Evolutionary conservation across 92 coral and sea anemone species (phyloP), one percentile per base, ranked within the genome.

Genomic region (Epizoanthus stellaris): DNA sequence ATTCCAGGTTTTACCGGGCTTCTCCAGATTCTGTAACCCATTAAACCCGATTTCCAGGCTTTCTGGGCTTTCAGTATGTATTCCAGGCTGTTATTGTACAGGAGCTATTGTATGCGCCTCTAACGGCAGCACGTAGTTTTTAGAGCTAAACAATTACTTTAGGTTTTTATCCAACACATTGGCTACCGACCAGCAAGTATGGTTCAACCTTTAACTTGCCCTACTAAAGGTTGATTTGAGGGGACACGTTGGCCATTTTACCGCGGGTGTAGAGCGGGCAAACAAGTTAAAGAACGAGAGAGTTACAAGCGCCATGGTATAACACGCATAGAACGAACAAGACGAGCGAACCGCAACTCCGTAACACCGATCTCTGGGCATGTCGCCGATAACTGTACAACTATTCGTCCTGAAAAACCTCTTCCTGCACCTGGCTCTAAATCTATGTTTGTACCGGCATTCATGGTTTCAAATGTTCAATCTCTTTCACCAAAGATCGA

Each of bases 121-220:
- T 74, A 14, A 76, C 40, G 81, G 81, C 81, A 54, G 81, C 67
- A 76, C 81, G 81, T 76, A 57, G 67, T 53, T 76, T 76, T 76
- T 40, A 64, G 69, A 64, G 69, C 69, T 57, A 0, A 4, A n/a
- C 12, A 57, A 57, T 57, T 57, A 57, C 61, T 8, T 2, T 57
- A 57, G 12, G 13, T 57, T 57, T 57, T 57, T 57, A 57, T 57
- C 61, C 61, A 57, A 57, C 3, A 57, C 65, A 60, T 17, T 60
- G 25, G 65, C 65, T 40, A 40, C 45, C 45, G 45, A 40, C 45
- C 45, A 40, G 5, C 85, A 69, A 82, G 52, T 16, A 82, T 70
- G 77, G 61, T 52, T 82, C 86, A 58, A 56, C 68, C 64, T 70
- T 39, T 64, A 53, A 68, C 53, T 11, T 70, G 57, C 68, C 19